These are phyloP conservation scores for Acromyrmex heyeri DNA, from an alignment of 1,140 invertebrate genomes.

Conservation along the genomic window DNA sequence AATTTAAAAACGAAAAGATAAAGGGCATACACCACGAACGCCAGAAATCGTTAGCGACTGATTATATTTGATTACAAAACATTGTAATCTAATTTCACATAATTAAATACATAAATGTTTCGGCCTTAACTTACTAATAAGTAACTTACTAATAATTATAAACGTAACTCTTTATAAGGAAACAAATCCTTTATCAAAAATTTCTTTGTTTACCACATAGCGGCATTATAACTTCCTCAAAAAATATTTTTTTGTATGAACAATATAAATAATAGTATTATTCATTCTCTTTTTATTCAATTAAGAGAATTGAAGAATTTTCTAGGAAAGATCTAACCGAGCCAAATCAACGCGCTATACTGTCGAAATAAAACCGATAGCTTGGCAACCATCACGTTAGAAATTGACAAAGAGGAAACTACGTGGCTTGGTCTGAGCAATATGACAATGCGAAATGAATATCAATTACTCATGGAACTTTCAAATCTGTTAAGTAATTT, in stretches of 20 bases:
- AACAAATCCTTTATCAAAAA: not conserved
- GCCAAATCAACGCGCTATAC: not conserved
- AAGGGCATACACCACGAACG: no score
- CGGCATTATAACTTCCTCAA: not conserved
- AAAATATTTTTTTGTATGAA: not conserved
- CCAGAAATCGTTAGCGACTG: no score
- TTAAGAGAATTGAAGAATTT: not conserved
- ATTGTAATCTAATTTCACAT: no score
- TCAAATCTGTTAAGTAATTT: constrained; percentile 81
- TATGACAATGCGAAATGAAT: constrained; percentile 71
- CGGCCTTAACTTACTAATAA: no score
- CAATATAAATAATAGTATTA: not conserved
- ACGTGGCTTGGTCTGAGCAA: not conserved
- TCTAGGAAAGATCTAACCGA: not conserved
- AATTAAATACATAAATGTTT: no score
- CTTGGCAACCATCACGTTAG: constrained; percentile 17
- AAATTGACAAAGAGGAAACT: constrained; percentile 66
- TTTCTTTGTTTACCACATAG: not conserved
- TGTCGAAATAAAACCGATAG: constrained; percentile 24
- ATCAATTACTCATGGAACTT: constrained; percentile 81
- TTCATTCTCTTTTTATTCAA: not conserved
- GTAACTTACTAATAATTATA: no score
- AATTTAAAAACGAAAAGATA: no score
- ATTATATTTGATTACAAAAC: no score
- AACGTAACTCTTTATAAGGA: not conserved